Percentiles rank a stretch among this genome's conserved stretches.
Evolutionary conservation across 2,797 vertebrate genomes (phyloP).

Genomic region (Lates japonicus): DNA sequence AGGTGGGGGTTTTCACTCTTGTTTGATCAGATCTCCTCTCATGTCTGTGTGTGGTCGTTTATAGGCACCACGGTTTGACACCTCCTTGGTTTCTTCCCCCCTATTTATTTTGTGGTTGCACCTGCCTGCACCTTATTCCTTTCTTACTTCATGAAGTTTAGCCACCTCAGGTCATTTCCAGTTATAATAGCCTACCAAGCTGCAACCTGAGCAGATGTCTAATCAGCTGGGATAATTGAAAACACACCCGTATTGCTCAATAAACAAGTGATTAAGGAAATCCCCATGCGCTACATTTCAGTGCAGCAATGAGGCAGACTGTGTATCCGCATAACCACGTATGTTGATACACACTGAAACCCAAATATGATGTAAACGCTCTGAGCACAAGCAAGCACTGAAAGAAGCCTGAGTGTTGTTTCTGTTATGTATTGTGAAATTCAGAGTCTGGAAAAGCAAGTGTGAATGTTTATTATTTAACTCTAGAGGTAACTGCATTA

Average conservation of each 20-base stretch:
- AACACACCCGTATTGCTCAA: neutral
- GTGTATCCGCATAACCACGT: neutral
- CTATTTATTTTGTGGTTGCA: neutral
- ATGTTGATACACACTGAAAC: too few relatives aligned
- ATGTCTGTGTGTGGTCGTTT: neutral
- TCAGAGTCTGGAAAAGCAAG: neutral
- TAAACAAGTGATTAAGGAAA: slow-evolving; percentile 11
- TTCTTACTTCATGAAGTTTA: neutral
- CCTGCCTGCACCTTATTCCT: neutral
- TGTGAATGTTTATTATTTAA: neutral
- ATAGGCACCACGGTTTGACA: neutral
- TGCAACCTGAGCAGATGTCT: neutral
- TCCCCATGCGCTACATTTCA: neutral
- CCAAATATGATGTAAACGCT: neutral
- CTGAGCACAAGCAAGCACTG: neutral
- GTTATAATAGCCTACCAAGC: neutral
- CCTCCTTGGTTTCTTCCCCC: neutral
- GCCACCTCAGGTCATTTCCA: neutral
- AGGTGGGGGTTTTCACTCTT: slow-evolving; percentile 14
- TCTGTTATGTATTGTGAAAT: neutral
- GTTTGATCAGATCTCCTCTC: neutral
- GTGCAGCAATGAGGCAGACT: neutral
- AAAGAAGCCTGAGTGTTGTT: neutral
- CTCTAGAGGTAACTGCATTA: neutral
- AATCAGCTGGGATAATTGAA: slow-evolving; percentile 12